Base-by-base conservation (phyloP, 2,888 invertebrate species). In the Cryptocephalus moraei region DNA sequence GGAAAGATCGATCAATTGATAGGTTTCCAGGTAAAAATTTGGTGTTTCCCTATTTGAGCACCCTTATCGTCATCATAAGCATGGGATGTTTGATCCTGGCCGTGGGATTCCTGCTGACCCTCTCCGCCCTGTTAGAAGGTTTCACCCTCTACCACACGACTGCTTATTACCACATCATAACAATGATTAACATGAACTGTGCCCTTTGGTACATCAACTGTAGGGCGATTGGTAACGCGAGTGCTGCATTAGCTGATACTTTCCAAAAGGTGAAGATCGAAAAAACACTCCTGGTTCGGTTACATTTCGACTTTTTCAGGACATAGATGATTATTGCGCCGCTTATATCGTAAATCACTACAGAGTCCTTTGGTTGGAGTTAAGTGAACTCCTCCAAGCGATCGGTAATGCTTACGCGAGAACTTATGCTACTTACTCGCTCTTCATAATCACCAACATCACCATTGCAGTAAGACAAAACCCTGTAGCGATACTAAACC, bases 151-250 rank as follows among this genome's bases (percentile, higher is more conserved):
- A 76, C 60, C 82, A 82, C 56, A 82, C 82, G 0, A 66, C 68
- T 1, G 80, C 79, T 0, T 80, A 80, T 59, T 77, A 77, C 59
- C 83, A 83, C 56, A 81, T 82, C 41, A 79, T 82, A 33, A 82
- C 76, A 0, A 82, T 81, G 80, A 79, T 82, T 43, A 83, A 83
- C 57, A 83, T 83, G 83, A 82, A 82, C 61, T 81, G 81, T 51
- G 81, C 82, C 0, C 69, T 83, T 2, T 82, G 82, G 82, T 82
- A 80, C 57, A 82, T 82, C 46, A 83, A 82, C 62, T 81, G 81
- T 49, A 74, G 78, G 58, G 82, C 78, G 2, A 80, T 82, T 48
- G 79, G 78, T 59, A 77, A 79, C 38, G 82, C 82, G 0, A 70
- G 71, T 50, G 59, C 62, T 44, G 65, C 66, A 4, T 56, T 71